Evolutionary conservation across 2,113 vertebrate genomes (phyloP), one percentile per base, ranked within the genome.

Genomic region (Misgurnus anguillicaudatus): DNA sequence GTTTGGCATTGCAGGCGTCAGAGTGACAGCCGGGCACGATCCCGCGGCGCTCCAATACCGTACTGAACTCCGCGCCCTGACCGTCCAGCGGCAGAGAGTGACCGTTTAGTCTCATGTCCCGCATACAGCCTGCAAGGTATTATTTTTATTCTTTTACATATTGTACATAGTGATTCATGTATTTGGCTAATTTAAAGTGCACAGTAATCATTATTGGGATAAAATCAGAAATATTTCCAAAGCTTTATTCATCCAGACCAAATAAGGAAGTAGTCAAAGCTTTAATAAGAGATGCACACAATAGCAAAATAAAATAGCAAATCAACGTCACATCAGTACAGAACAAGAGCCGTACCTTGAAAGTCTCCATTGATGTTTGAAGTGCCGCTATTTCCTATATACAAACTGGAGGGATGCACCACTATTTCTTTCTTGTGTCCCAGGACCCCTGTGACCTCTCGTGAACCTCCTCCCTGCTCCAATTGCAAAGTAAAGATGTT

Each of bases 81-180:
- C 94, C 93, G 60, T 95, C 94, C 89, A 94, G 67, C 0, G 94
- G 94, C 48, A 97, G 91, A 0, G 80, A 61, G 79, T 90, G 91
- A 0, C 94, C 91, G 1, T 96, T 94, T 61, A 97, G 88, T 72
- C 92, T 91, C 13, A 96, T 91, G 8, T 97, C 96, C 57, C 91
- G 86, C 88, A 97, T 89, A 24, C 96, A 97, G n/a, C 96, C 96
- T 97, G 86, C 5, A 31, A 10, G 42, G 7, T 45, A 10, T 45
- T 7, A 9, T 45, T 9, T 45, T 45, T 45, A 45, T 45, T 45
- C 42, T 45, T 45, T 45, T 9, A 45, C 6, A 10, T 45, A 13
- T 4, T 14, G 47, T 51, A 51, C 5, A 42, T 3, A 42, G 41
- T 5, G 2, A 42, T 31, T 31, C 8, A 6, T 8, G 42, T 45